A percentile compares a stretch with the other conserved stretches of the same genome.
phyloP scores from a whole-genome alignment of 2,113 vertebrate genomes.

The Saccopteryx bilineata region DNA sequence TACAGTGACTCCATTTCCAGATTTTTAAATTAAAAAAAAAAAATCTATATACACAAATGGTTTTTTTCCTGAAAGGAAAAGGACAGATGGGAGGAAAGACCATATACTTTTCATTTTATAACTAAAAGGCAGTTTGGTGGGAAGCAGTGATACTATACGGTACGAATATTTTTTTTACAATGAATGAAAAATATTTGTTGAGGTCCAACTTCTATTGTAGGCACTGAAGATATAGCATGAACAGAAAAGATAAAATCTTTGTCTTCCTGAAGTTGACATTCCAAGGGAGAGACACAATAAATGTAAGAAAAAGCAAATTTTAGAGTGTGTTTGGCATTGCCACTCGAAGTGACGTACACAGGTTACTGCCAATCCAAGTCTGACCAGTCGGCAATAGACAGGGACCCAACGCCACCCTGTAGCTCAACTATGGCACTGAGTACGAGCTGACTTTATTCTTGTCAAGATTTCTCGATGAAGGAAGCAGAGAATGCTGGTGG shows the following conservation, averaged over 20 bases:
- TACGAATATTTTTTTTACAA: not conserved
- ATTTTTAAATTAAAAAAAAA: not conserved
- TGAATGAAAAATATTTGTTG: not conserved
- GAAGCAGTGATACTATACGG: not conserved
- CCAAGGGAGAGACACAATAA: not conserved
- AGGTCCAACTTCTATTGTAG: not conserved
- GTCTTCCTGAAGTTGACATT: not conserved
- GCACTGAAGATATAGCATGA: not conserved
- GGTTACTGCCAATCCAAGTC: not conserved
- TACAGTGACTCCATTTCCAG: not conserved
- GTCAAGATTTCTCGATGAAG: not conserved
- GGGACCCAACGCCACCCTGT: accelerated
- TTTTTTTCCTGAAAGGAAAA: not conserved
- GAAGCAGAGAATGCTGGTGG: not conserved
- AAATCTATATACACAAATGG: not conserved
- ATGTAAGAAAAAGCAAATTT: not conserved
- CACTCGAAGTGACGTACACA: accelerated
- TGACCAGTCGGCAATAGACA: not conserved
- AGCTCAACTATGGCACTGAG: not conserved
- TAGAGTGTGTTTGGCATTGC: not conserved
- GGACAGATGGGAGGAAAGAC: not conserved
- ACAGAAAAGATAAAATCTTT: not conserved
- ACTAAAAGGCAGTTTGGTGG: not conserved
- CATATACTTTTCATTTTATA: not conserved
- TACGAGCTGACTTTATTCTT: accelerated